A percentile compares a stretch with the other conserved stretches of the same genome.
Conservation (phyloP, 2,113 vertebrate genomes). For the Pituophis catenifer region DNA sequence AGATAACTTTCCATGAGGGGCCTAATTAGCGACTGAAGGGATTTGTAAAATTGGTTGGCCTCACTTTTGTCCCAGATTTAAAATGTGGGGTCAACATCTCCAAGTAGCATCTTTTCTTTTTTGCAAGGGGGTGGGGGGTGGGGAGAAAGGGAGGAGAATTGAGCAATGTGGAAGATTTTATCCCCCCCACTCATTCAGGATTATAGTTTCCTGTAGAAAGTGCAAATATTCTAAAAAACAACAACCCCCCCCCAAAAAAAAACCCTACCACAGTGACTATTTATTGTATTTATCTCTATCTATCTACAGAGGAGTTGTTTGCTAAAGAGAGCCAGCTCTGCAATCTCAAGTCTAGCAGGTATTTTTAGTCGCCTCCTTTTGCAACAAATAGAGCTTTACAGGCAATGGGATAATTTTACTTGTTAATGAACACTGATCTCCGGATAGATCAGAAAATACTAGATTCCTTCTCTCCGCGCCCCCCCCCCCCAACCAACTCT, state of each 20-base stretch:
- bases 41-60: background rate
- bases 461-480: background rate
- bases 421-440: constrained; percentile 23
- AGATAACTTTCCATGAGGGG: background rate
- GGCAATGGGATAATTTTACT: background rate
- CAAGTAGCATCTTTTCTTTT: background rate
- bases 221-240: background rate
- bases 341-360: background rate
- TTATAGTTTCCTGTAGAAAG: background rate
- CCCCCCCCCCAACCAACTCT: background rate
- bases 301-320: background rate
- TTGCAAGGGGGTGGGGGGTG: background rate
- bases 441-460: constrained; percentile 4
- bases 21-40: background rate
- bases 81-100: background rate
- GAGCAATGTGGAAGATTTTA: background rate
- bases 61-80: background rate
- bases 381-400: background rate
- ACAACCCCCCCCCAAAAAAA: background rate
- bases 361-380: background rate
- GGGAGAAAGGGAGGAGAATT: background rate
- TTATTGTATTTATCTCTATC: background rate
- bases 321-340: background rate
- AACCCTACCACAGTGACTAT: background rate
- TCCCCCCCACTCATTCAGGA: background rate